Evolutionary conservation across 2,113 vertebrate species (phyloP), one percentile per base, ranked within the genome.

Genomic region (Bathybates hornii): DNA sequence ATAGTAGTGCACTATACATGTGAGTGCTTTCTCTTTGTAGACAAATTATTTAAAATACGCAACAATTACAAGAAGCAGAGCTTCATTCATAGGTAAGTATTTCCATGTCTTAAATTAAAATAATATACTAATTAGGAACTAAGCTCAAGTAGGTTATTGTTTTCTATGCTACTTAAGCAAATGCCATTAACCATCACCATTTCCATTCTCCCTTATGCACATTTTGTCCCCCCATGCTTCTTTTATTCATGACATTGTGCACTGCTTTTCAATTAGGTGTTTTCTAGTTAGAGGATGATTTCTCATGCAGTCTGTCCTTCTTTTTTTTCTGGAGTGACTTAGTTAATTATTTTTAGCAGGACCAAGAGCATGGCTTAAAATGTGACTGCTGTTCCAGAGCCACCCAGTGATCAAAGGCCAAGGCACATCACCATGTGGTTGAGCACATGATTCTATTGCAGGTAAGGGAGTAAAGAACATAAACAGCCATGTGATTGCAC

Each of bases 371-470:
- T 94, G 91, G 83, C 84, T 83, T 88, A 87, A 94, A 95, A 95
- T 94, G 90, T 93, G 94, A 95, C 86, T 81, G 80, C 54, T 83
- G 86, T 84, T 86, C 48, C 16, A 54, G 50, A 90, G 87, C 90
- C 91, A 91, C 90, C 87, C 92, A 94, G 27, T 50, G 91, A 93
- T 84, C 94, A 96, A 96, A 95, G 96, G 95, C 91, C 94, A 96
- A 95, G 84, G 94, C 86, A 89, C 84, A 91, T 53, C 88, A 87
- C 61, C 93, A 91, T 94, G 93, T 94, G 93, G 38, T 7, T 19
- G 10, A 85, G 90, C 89, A 91, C 91, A 91, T 94, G 93, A 89
- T 81, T 52, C 17, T 84, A 57, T 90, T 10, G 14, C 89, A 86
- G 85, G 59, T 84, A 71, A 85, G 82, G 66, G 45, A 45, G 4